Conservation (phyloP, 2,113 vertebrate species). For the Dermatemys mawii region DNA sequence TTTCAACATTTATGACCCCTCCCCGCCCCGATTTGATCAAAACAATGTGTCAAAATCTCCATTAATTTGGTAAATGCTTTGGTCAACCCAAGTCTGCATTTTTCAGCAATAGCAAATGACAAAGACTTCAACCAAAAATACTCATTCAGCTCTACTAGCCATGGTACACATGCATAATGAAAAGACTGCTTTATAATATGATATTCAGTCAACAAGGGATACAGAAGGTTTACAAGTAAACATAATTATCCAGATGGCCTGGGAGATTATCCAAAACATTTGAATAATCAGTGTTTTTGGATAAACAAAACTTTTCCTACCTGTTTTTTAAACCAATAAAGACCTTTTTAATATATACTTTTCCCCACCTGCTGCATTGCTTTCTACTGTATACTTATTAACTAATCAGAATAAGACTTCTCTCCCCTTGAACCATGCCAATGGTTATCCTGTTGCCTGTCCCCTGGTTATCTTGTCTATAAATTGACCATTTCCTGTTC, state of each 20-base stretch:
- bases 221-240: neutral
- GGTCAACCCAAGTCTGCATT: neutral
- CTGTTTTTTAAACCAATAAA: neutral
- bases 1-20: neutral
- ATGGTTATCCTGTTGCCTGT: neutral
- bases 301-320: neutral
- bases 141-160: neutral
- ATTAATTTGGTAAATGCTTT: neutral
- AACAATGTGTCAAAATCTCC: neutral
- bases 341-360: neutral
- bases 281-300: neutral
- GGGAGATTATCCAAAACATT: neutral
- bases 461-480: neutral
- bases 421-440: neutral
- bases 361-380: neutral
- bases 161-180: neutral
- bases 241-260: neutral
- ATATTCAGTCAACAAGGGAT: neutral
- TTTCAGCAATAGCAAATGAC: neutral
- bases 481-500: neutral
- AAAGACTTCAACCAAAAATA: neutral
- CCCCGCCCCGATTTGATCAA: neutral
- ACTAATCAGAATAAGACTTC: neutral
- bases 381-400: neutral
- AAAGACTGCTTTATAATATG: neutral